These are phyloP conservation scores for Griposia aprilina DNA, from an alignment of 2,888 invertebrate species.

Conservation along the genomic window DNA sequence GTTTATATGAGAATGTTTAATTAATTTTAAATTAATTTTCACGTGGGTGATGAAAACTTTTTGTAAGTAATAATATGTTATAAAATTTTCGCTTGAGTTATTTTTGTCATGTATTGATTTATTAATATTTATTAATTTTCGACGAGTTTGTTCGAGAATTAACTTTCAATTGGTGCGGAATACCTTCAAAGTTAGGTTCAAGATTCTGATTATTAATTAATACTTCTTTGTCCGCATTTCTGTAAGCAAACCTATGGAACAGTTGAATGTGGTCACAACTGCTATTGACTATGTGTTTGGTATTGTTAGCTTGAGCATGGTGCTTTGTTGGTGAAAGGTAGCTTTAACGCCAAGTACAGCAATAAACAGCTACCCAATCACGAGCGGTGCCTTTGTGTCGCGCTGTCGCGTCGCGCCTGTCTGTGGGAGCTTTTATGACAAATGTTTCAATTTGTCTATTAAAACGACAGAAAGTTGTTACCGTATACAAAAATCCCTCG, in stretches of 20 bases:
- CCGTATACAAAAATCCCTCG: no score
- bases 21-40: constrained; percentile 60
- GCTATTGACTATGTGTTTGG: not conserved
- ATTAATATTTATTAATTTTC: constrained; percentile 44
- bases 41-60: constrained; percentile 36
- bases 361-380: not conserved
- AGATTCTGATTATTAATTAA: constrained; percentile 22
- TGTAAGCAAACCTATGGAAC: constrained; percentile 7
- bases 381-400: no score
- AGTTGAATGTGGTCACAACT: constrained; percentile 11
- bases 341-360: not conserved
- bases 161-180: constrained; percentile 18
- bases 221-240: not conserved
- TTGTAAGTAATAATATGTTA: constrained; percentile 31
- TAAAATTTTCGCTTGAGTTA: constrained; percentile 32
- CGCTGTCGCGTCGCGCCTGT: no score
- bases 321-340: not conserved
- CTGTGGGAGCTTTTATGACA: no score
- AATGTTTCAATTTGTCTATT: no score
- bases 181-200: constrained; percentile 23
- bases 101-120: constrained; percentile 36
- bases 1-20: constrained; percentile 54
- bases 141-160: constrained; percentile 24
- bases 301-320: constrained; percentile 19
- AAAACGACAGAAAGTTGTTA: no score